A percentile compares a stretch with the other conserved stretches of the same genome.
These are phyloP conservation scores for Petrocephalus schoutedeni DNA, from an alignment of 2,797 vertebrate genomes.

Conservation along the genomic window DNA sequence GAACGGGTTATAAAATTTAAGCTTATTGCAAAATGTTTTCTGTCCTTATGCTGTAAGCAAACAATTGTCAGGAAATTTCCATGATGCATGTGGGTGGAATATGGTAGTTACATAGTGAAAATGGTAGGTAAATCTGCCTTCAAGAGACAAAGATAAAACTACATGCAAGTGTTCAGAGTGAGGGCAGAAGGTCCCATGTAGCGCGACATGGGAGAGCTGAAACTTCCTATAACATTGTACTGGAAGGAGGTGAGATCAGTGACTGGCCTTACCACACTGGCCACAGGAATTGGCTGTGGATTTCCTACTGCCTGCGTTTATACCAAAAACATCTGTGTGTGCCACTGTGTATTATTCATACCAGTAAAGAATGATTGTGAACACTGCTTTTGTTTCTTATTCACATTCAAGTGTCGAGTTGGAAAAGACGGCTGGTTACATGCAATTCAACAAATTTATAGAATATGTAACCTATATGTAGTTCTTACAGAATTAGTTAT, in stretches of 20 bases:
- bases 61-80: neutral
- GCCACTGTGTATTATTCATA: neutral
- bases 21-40: neutral
- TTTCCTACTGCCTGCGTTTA: neutral
- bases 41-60: neutral
- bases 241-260: neutral
- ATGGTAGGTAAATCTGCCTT: neutral
- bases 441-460: neutral
- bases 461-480: neutral
- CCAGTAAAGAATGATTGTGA: neutral
- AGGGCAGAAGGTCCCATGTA: neutral
- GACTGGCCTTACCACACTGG: neutral
- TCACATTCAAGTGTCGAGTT: neutral
- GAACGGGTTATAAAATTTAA: neutral
- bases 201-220: no score
- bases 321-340: no score
- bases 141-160: neutral
- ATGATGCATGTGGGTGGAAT: neutral
- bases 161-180: neutral
- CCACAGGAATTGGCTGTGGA: neutral
- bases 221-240: neutral
- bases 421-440: neutral
- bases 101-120: neutral
- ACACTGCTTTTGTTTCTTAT: neutral
- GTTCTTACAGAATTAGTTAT: neutral